Conservation (phyloP, 2,888 invertebrate species). For the Acanthopleura granulata region DNA sequence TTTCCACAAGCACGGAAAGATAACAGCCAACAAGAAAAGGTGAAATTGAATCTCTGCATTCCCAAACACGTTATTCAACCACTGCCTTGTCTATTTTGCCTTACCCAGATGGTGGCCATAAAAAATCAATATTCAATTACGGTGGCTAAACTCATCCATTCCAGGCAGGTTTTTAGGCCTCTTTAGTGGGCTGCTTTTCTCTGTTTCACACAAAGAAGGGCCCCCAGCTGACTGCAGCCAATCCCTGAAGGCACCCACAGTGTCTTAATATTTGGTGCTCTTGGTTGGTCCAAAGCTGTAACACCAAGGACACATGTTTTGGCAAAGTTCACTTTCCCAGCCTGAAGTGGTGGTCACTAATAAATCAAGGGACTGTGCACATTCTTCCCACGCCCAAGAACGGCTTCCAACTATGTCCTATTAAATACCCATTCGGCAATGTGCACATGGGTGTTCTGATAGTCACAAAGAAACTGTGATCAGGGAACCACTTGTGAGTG, state of each 20-base stretch:
- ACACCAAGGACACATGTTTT: conserved; percentile 7
- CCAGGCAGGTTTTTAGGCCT: not conserved
- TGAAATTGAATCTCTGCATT: too few relatives aligned
- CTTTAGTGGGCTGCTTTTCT: not conserved
- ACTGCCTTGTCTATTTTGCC: not conserved
- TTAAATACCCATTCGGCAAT: too few relatives aligned
- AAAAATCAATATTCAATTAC: conserved; percentile 20
- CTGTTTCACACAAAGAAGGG: not conserved
- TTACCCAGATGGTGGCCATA: conserved; percentile 8
- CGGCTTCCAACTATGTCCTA: too few relatives aligned
- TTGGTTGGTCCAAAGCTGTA: not conserved
- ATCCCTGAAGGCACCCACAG: not conserved
- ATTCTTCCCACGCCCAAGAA: too few relatives aligned
- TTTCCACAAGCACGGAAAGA: too few relatives aligned
- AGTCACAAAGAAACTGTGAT: too few relatives aligned
- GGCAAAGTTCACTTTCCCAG: not conserved
- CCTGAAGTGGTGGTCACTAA: not conserved
- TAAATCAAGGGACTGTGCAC: not conserved
- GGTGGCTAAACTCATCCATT: not conserved
- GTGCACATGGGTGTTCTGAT: too few relatives aligned
- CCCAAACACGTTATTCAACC: too few relatives aligned
- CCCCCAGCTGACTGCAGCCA: not conserved
- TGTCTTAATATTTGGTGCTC: not conserved
- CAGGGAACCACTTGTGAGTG: too few relatives aligned
- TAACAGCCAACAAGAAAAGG: too few relatives aligned